Evolutionary conservation across 2,113 vertebrate species (phyloP), one percentile per base, ranked within the genome.

Genomic region (Carassius auratus): DNA sequence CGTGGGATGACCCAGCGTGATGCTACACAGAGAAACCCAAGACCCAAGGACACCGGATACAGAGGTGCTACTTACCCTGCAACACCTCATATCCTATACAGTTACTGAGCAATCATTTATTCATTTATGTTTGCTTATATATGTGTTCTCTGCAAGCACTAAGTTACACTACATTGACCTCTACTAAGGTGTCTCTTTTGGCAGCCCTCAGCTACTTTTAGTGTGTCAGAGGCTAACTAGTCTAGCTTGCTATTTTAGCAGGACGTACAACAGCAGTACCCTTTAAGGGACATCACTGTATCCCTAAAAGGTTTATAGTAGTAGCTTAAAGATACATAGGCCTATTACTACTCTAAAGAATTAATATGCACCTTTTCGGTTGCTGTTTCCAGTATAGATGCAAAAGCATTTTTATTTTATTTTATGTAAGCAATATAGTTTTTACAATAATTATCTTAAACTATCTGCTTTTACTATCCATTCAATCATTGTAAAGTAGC

Each of bases 31-130:
- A 42, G 90, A 91, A 90, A 91, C 87, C 38, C 76, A 86, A 89
- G 86, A 87, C 89, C 87, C 76, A 84, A 36, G 61, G 92, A 93
- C 89, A 92, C 86, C 83, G 88, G 92, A 94, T 89, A 82, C 81
- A 85, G 81, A 21, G 86, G 82, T 88, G 88, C 83, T 62, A 69
- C 90, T 92, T 90, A 92, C 89, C 86, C 75, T 74, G 83, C 81
- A 26, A 59, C 66, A 86, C 91, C 90, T 86, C 57, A n/a, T 55
- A 61, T 85, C 88, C 88, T 90, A 74, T 92, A 92, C 84, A 15
- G 90, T 94, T 94, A 93, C 93, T 84, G 78, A 23, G 5, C 64
- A 19, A 94, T 93, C 84, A 93, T 90, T 95, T 93, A 93, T 94
- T 94, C 57, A 94, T 93, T 91, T 90, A 89, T 90, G 88, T 92